Base-by-base conservation (phyloP, 1,140 invertebrate genomes). In the Drosophila lacteicornis region DNA sequence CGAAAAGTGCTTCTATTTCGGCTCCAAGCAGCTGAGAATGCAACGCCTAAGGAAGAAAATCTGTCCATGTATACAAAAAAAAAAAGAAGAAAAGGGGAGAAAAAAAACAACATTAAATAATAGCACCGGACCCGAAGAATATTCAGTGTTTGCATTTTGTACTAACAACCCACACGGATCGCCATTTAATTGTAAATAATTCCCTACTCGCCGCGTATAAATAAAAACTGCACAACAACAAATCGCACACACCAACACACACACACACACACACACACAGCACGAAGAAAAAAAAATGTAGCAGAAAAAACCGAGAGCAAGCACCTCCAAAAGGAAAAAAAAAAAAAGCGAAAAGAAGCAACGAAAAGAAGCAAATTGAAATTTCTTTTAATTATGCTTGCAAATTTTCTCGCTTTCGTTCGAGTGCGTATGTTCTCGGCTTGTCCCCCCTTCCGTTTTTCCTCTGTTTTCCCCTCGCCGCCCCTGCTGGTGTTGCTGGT, bases 321-420 rank as follows among this genome's bases (percentile, higher is more conserved):
- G 43, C 50, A 57, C 40, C 70, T 74, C 50, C 33, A 40, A 62
- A 73, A 55, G 49, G 67, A n/a, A 43, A 47, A 53, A 40, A 43
- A 43, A 25, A 22, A 36, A 25, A 30, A 38, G 22, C 22, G 47
- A 59, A 42, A 55, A 61, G 22, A 27, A 61, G 33, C 11, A 11
- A 47, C 7, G 36, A 40, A 56, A 62, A 74, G n/a, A 62, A 73
- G 22, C 47, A 33, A 75, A 75, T 73, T 61, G 17, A 60, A 60
- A 74, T 73, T 73, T 60, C 70, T 74, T 73, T 73, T 51, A 73
- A 74, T 74, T 74, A 74, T 74, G 70, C 70, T 73, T 59, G 55
- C 55, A 43, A 74, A 73, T 74, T 56, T 73, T 46, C 66, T 25
- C 30, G 47, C 36, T 15, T 45, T 65, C 36, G 27, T 43, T 58